Percentiles rank a stretch among this genome's conserved stretches.
phyloP scores from a whole-genome alignment of 2,113 vertebrate species.

The Pomatostomus ruficeps region DNA sequence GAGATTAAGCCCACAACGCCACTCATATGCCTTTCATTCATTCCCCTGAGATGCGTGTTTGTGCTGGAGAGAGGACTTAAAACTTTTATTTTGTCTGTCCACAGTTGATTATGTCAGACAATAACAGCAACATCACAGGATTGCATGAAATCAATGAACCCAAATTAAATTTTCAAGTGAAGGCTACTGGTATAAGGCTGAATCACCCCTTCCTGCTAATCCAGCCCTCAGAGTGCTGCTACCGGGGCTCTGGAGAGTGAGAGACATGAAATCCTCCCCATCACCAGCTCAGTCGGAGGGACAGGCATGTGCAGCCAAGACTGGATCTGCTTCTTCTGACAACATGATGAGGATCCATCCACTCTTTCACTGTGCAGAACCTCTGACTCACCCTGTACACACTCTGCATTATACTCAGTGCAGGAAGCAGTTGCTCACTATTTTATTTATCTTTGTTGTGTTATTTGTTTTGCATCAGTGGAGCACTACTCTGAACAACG shows the following conservation, averaged over 20 bases:
- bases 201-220: not conserved
- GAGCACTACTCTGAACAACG: not conserved
- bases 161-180: not conserved
- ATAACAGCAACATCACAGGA: not conserved
- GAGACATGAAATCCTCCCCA: not conserved
- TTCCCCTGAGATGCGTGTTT: not conserved
- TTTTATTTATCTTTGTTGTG: constrained; percentile 3
- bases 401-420: not conserved
- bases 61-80: not conserved
- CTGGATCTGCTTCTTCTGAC: not conserved
- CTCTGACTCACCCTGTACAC: not conserved
- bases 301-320: not conserved
- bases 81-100: not conserved
- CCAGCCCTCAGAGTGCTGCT: not conserved
- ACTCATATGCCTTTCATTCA: not conserved
- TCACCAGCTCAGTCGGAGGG: not conserved
- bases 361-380: not conserved
- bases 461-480: constrained; percentile 16
- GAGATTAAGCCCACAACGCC: not conserved
- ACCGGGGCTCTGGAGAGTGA: not conserved
- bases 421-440: not conserved
- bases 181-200: not conserved
- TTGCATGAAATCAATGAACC: not conserved
- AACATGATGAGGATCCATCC: rapidly evolving
- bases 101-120: not conserved